Conservation (phyloP, 2,113 vertebrate species). For the Dissostichus mawsoni region DNA sequence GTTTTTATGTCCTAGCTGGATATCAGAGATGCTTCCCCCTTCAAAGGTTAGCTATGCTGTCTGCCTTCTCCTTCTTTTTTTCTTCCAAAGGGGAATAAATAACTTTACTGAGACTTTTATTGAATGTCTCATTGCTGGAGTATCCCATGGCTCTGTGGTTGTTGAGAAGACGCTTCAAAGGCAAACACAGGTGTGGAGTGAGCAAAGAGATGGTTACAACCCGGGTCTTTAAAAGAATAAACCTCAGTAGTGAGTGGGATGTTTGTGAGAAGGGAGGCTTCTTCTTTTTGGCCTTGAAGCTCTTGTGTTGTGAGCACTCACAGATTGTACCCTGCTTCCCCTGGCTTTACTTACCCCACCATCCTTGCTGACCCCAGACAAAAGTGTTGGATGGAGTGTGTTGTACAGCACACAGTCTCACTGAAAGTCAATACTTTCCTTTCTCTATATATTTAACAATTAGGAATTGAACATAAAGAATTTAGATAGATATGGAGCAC, state of each 20-base stretch:
- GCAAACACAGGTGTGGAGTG: slow-evolving; percentile 80
- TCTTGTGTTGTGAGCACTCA: slow-evolving; percentile 52
- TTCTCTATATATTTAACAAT: slow-evolving; percentile 29
- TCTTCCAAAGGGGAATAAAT: slow-evolving; percentile 77
- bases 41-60: slow-evolving; percentile 78
- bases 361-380: slow-evolving; percentile 44
- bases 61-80: slow-evolving; percentile 66
- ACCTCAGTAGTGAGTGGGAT: slow-evolving; percentile 57
- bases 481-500: not conserved
- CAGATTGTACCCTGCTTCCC: slow-evolving; percentile 42
- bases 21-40: slow-evolving; percentile 75
- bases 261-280: slow-evolving; percentile 62
- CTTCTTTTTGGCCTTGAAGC: slow-evolving; percentile 60
- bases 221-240: slow-evolving; percentile 71
- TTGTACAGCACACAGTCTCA: not conserved
- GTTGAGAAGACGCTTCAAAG: slow-evolving; percentile 77
- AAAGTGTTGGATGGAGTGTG: slow-evolving; percentile 36
- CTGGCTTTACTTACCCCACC: slow-evolving; percentile 25
- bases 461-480: not conserved
- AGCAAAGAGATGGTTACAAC: slow-evolving; percentile 67
- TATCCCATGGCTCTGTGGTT: slow-evolving; percentile 74
- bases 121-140: slow-evolving; percentile 75
- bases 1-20: slow-evolving; percentile 82
- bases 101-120: slow-evolving; percentile 81
- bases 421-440: slow-evolving; percentile 24